Conservation (phyloP, 2,888 invertebrate species). For the Meliscaeva auricollis region DNA sequence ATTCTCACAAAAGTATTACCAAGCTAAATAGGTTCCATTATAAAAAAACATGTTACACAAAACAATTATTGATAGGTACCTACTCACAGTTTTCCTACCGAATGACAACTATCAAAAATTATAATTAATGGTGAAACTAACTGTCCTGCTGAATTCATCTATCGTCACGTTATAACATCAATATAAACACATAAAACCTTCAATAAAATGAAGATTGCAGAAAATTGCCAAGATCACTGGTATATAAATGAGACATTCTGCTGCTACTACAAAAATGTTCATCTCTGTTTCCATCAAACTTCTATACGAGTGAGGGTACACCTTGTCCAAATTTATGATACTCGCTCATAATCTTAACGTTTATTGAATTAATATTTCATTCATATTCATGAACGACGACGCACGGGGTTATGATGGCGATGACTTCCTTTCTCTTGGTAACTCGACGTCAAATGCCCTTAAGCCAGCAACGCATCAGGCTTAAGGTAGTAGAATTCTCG, state of each 20-base stretch:
- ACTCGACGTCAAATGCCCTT: slow-evolving; percentile 10
- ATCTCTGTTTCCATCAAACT: not conserved
- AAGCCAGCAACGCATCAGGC: not conserved
- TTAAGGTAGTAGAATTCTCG: not conserved
- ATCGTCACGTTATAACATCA: slow-evolving; percentile 59
- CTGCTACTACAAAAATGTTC: not conserved
- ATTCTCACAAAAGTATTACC: no score
- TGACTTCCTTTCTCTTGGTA: slow-evolving; percentile 20
- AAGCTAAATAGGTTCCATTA: no score
- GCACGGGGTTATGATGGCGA: slow-evolving; percentile 26
- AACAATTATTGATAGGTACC: no score
- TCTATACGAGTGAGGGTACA: not conserved
- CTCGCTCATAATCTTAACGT: slow-evolving; percentile 51
- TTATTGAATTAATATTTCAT: slow-evolving; percentile 61
- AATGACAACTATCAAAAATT: not conserved
- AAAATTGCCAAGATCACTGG: slow-evolving; percentile 52
- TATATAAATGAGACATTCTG: slow-evolving; percentile 36
- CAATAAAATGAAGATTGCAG: slow-evolving; percentile 45
- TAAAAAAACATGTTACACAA: no score
- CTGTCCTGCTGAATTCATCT: slow-evolving; percentile 49
- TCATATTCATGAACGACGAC: slow-evolving; percentile 16
- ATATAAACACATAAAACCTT: slow-evolving; percentile 61
- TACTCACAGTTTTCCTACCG: no score
- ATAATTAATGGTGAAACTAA: slow-evolving; percentile 31
- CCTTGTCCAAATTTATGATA: slow-evolving; percentile 8